These are phyloP conservation scores for Tricholauxania praeusta DNA, from an alignment of 2,888 invertebrate species.

Conservation along the genomic window DNA sequence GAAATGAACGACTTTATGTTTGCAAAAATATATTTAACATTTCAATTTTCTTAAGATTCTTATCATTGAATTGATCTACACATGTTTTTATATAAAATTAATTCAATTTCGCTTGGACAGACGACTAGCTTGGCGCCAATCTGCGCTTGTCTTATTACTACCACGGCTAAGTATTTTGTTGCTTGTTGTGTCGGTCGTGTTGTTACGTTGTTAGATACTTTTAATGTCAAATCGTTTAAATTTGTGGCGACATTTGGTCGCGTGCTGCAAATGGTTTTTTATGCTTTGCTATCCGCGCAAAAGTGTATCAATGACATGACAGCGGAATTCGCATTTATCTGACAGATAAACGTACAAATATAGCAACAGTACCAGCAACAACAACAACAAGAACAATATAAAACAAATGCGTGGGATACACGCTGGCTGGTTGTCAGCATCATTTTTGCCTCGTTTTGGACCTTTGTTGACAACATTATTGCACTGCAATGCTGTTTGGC, in stretches of 20 bases:
- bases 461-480: constrained; percentile 18
- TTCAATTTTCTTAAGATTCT: no score
- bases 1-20: no score
- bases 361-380: background rate
- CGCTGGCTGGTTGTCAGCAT: constrained; percentile 4
- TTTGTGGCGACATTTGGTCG: constrained; percentile 23
- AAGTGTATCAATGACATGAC: constrained; percentile 13
- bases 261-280: constrained; percentile 5
- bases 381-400: background rate
- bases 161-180: no score
- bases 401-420: constrained; percentile 17
- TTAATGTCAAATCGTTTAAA: constrained; percentile 20
- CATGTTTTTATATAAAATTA: no score
- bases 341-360: background rate
- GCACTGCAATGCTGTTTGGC: background rate
- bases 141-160: no score
- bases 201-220: background rate
- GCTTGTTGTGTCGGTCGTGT: background rate
- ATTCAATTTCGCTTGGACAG: no score
- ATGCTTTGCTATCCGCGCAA: background rate
- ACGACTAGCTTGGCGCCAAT: no score
- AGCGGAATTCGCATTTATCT: constrained; percentile 24
- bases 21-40: no score
- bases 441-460: constrained; percentile 20
- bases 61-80: no score